A percentile compares a stretch with the other conserved stretches of the same genome.
phyloP scores from a whole-genome alignment of 2,888 invertebrate species.

The Anthoptus insignis region DNA sequence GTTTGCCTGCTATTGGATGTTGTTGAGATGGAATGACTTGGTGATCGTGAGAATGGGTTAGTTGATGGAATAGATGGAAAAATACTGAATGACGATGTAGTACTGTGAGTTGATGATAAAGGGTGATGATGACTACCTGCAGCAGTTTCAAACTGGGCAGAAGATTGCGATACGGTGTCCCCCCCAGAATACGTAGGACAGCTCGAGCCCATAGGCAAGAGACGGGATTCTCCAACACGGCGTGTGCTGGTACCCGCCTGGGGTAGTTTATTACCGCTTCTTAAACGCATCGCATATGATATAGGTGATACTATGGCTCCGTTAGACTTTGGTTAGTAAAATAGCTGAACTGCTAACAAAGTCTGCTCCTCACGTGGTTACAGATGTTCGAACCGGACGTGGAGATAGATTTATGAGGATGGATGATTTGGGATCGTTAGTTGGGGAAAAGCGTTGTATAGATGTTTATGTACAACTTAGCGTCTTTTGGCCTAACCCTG shows the following conservation, averaged over 20 bases:
- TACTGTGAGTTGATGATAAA: neutral
- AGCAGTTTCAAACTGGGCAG: conserved; percentile 6
- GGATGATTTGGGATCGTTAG: neutral
- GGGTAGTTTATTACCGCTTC: conserved; percentile 25
- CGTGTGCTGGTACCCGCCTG: conserved; percentile 25
- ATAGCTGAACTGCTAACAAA: neutral
- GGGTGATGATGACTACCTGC: neutral
- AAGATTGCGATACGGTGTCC: conserved; percentile 31
- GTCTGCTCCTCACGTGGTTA: conserved; percentile 1
- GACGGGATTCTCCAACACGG: conserved; percentile 33
- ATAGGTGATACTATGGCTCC: neutral
- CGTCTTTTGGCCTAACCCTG: neutral
- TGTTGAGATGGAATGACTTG: neutral
- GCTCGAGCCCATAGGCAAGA: conserved; percentile 18
- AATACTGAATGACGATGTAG: conserved; percentile 1
- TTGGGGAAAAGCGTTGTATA: neutral
- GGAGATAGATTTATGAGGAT: neutral
- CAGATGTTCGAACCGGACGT: neutral
- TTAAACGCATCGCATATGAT: neutral
- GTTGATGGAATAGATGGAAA: neutral
- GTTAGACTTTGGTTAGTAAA: neutral
- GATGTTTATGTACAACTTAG: neutral
- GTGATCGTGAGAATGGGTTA: neutral
- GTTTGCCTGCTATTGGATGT: neutral
- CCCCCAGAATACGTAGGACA: conserved; percentile 36